phyloP scores from a whole-genome alignment of 2,113 vertebrate species.

The Eclectus roratus region DNA sequence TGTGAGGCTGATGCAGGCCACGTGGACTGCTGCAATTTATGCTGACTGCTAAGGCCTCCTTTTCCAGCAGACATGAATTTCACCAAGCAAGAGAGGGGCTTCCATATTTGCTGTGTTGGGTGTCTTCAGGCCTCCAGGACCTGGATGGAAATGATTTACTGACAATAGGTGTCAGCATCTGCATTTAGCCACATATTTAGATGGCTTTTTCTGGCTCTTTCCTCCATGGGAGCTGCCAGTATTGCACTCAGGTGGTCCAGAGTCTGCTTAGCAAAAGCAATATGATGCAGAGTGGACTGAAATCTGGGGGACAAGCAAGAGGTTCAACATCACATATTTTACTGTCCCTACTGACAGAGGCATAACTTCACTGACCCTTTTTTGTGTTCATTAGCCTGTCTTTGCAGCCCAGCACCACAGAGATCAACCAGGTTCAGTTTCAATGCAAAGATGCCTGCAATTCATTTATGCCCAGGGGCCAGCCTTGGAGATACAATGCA shows the following conservation, averaged over 20 bases:
- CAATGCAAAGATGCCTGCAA: background rate
- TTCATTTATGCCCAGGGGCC: background rate
- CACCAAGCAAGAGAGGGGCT: background rate
- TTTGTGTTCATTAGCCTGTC: background rate
- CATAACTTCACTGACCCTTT: background rate
- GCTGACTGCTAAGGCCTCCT: background rate
- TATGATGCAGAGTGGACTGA: background rate
- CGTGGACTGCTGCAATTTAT: background rate
- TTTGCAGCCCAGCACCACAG: background rate
- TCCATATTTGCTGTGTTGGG: background rate
- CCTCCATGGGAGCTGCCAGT: background rate
- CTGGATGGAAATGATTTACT: background rate
- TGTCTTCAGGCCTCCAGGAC: background rate
- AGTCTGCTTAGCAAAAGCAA: background rate
- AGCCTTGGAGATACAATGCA: background rate
- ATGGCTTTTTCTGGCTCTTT: background rate
- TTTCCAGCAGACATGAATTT: constrained; percentile 3
- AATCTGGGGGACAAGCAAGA: background rate
- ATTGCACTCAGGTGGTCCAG: background rate
- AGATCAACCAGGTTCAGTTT: background rate
- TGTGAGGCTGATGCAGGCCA: background rate
- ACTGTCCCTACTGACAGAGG: background rate
- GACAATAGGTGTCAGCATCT: background rate
- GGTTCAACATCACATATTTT: background rate
- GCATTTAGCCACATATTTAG: background rate